These are phyloP conservation scores for Microctonus brassicae DNA, from an alignment of 2,888 invertebrate species.

Conservation along the genomic window DNA sequence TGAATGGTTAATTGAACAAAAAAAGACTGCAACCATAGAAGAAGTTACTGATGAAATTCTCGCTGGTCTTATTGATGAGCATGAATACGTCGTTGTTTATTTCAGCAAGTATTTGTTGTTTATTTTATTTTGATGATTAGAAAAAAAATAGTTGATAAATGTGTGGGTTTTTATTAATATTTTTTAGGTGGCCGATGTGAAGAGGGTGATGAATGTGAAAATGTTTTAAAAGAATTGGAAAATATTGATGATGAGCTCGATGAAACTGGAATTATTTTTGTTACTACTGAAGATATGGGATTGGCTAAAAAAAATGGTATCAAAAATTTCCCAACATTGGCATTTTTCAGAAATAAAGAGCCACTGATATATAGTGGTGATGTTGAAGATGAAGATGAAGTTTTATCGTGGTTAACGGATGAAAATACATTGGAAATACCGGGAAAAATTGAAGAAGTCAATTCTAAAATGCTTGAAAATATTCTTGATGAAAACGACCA, in stretches of 20 bases:
- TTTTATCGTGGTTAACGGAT: conserved; percentile 91
- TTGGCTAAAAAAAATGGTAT: conserved; percentile 89
- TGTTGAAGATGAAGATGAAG: conserved; percentile 91
- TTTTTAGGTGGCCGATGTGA: conserved; percentile 83
- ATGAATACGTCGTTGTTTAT: conserved; percentile 94
- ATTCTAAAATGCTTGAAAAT: conserved; percentile 90
- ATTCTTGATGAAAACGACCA: conserved; percentile 89
- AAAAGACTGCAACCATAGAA: conserved; percentile 91
- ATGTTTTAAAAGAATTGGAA: conserved; percentile 87
- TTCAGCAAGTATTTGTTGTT: conserved; percentile 78
- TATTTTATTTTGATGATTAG: neutral
- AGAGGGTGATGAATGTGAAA: conserved; percentile 88
- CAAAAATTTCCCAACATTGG: conserved; percentile 86
- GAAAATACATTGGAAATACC: conserved; percentile 92
- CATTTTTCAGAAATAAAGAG: conserved; percentile 92
- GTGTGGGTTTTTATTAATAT: neutral
- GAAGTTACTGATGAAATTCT: conserved; percentile 94
- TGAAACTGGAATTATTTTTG: conserved; percentile 93
- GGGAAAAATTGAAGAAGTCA: conserved; percentile 94
- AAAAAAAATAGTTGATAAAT: neutral
- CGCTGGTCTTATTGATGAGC: conserved; percentile 86
- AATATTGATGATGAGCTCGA: conserved; percentile 94
- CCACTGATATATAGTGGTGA: conserved; percentile 88
- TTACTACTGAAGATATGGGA: conserved; percentile 87
- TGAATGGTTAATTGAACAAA: conserved; percentile 90